Conservation (phyloP, 2,888 invertebrate species). For the Drosophila leonis region DNA sequence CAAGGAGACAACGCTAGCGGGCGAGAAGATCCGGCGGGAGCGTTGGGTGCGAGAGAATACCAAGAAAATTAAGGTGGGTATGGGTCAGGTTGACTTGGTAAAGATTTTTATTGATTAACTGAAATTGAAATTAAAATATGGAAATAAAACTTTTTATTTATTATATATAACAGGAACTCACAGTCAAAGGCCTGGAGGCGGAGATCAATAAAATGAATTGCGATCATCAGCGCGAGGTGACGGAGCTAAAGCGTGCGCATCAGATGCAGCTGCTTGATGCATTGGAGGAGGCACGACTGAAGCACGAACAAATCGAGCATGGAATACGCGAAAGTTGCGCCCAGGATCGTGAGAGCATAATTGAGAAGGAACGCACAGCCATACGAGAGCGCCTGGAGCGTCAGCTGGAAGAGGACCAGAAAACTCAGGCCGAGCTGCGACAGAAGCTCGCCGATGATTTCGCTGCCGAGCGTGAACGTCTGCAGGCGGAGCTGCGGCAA, state of each 20-base stretch:
- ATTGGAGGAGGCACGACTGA: slow-evolving; percentile 88
- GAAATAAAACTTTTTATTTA: too few relatives aligned
- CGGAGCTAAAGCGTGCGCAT: slow-evolving; percentile 86
- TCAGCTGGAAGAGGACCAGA: slow-evolving; percentile 87
- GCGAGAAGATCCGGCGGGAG: slow-evolving; percentile 91
- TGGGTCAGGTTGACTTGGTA: neutral
- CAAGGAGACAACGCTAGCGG: slow-evolving; percentile 91
- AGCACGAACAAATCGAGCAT: slow-evolving; percentile 88
- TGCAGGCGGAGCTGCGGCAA: slow-evolving; percentile 85
- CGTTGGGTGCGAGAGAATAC: slow-evolving; percentile 94
- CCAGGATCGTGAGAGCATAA: slow-evolving; percentile 88
- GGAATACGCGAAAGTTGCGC: slow-evolving; percentile 87
- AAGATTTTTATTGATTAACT: too few relatives aligned
- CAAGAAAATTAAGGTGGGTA: slow-evolving; percentile 91
- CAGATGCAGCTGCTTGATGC: slow-evolving; percentile 90
- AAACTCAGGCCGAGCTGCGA: slow-evolving; percentile 87
- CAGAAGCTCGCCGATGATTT: slow-evolving; percentile 86
- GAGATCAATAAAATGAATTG: slow-evolving; percentile 93
- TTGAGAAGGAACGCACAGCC: slow-evolving; percentile 88
- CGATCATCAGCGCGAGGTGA: slow-evolving; percentile 89
- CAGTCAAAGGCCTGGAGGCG: slow-evolving; percentile 94
- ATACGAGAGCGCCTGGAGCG: slow-evolving; percentile 87
- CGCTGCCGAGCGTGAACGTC: slow-evolving; percentile 85
- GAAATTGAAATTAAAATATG: too few relatives aligned
- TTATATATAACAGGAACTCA: slow-evolving; percentile 92